Evolutionary conservation across 2,888 invertebrate genomes (phyloP), one percentile per base, ranked within the genome.

Genomic region (Theretra japonica): DNA sequence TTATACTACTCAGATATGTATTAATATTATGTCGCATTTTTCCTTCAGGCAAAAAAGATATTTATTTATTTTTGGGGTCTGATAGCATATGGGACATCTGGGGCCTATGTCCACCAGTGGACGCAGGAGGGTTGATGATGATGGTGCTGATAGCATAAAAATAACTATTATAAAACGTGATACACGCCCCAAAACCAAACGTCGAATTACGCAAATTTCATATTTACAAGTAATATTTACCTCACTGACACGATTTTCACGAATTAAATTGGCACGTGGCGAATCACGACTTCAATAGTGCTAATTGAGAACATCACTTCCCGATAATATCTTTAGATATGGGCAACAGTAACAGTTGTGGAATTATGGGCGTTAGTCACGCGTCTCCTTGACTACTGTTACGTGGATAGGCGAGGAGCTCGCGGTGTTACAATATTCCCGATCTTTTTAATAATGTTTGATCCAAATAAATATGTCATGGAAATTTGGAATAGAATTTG

Each of bases 331-430:
- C 41, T 58, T 3, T n/a, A 69, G 58, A 41, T 19, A 70, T 70
- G 65, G 48, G 71, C 82, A 82, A 82, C 81, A 75, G 80, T 82
- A 81, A 75, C 76, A 74, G 74, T 79, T 77, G 77, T 80, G 80
- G 77, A 77, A 70, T 82, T 83, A 89, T 86, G 50, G 79, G 28
- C 58, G 8, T 68, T 23, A 75, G 84, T 85, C 88, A 88, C 88
- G 87, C 76, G 76, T 81, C 77, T 76, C 79, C 81, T 83, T 81
- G 81, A 79, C 75, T 82, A 65, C 65, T 65, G 60, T 70, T 73
- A 68, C 65, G 57, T 74, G 11, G 28, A 30, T 25, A 21, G 59
- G 33, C n/a, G 19, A 30, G n/a, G 70, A 70, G 70, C 30, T 53
- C 28, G 30, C 21, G 28, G 21, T 53, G 41, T 33, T 70, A 15